Percentiles rank a stretch among this genome's conserved stretches.
These are phyloP conservation scores for Scolopax mira DNA, from an alignment of 2,113 vertebrate genomes.

Conservation along the genomic window DNA sequence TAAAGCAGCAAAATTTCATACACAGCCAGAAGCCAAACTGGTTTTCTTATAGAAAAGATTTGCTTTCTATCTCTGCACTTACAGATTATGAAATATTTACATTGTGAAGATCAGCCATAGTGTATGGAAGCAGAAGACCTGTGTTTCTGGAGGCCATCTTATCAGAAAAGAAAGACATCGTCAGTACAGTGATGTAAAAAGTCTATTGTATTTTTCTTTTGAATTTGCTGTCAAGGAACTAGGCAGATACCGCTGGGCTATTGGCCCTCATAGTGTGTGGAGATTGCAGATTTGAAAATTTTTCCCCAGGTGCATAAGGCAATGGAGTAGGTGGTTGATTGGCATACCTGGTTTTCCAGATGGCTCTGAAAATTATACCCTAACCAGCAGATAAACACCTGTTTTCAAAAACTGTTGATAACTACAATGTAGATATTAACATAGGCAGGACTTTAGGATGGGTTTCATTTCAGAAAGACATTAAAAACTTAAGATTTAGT, in stretches of 20 bases:
- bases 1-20: constrained; percentile 28
- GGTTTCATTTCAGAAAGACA: neutral
- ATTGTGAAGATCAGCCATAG: neutral
- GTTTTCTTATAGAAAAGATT: neutral
- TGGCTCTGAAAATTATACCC: neutral
- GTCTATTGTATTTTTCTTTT: neutral
- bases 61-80: neutral
- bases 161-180: neutral
- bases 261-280: neutral
- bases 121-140: neutral
- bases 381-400: neutral
- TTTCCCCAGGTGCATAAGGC: no score
- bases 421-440: neutral
- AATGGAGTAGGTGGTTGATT: neutral
- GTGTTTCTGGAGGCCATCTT: neutral
- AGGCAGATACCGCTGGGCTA: neutral
- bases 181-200: neutral
- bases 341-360: neutral
- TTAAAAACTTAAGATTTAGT: neutral
- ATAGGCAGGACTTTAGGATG: neutral
- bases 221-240: neutral
- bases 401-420: neutral
- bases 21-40: neutral
- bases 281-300: no score
- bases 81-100: neutral